Percentiles rank a stretch among this genome's conserved stretches.
Evolutionary conservation across 2,113 vertebrate genomes (phyloP).

Genomic region (Leiothrix lutea): DNA sequence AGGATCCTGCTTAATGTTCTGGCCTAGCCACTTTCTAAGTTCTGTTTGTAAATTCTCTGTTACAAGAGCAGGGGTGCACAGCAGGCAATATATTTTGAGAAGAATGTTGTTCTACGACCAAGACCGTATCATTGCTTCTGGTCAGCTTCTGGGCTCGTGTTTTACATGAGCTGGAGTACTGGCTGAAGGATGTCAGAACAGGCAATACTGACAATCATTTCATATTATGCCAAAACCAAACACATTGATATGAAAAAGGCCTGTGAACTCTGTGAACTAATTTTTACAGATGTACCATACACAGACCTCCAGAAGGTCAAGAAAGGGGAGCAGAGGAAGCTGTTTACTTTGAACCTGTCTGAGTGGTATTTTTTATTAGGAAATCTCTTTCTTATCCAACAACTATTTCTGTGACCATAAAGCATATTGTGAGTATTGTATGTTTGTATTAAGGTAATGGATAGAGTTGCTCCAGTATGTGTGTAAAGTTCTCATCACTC

Average conservation of each 20-base stretch:
- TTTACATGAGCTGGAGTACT: neutral
- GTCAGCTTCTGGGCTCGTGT: neutral
- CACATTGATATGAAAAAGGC: neutral
- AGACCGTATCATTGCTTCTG: neutral
- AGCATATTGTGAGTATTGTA: neutral
- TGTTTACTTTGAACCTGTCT: neutral
- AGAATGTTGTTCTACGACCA: neutral
- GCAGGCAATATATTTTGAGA: neutral
- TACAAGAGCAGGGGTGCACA: neutral
- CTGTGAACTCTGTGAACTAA: neutral
- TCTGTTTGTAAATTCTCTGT: neutral
- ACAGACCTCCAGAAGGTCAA: neutral
- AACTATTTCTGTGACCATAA: neutral
- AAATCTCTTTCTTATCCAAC: neutral
- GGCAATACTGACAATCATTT: neutral
- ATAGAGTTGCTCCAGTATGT: neutral
- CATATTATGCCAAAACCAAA: neutral
- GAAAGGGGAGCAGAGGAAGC: neutral
- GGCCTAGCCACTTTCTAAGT: neutral
- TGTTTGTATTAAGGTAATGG: neutral
- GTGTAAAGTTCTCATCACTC: neutral
- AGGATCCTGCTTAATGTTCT: neutral
- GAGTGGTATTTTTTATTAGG: neutral
- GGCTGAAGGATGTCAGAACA: neutral
- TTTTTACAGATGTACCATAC: neutral